Evolutionary conservation across 1,140 invertebrate genomes (phyloP).

Genomic region (Stegodyphus dumicola): DNA sequence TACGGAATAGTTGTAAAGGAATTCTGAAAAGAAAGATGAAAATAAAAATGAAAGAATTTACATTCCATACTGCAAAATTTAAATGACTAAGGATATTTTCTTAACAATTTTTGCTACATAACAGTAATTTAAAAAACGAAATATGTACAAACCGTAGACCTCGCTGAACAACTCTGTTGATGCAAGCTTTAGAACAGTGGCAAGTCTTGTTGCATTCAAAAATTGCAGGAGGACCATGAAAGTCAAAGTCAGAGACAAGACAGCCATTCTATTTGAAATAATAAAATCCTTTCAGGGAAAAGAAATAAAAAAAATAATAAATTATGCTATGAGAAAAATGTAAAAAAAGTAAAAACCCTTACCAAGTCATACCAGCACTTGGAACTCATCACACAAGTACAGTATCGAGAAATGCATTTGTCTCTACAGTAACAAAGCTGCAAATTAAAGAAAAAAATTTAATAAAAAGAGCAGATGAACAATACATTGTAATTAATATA

Average conservation of each 20-base stretch:
- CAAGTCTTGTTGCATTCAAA: conserved; percentile 90
- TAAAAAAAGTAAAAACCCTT: background rate
- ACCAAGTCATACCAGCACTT: conserved; percentile 55
- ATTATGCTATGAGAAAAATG: background rate
- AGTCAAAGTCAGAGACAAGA: conserved; percentile 84
- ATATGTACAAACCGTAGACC: conserved; percentile 74
- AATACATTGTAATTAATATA: no score
- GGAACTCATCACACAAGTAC: conserved; percentile 29
- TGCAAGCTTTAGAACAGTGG: conserved; percentile 82
- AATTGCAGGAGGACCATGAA: conserved; percentile 71
- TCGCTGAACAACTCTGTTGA: conserved; percentile 86
- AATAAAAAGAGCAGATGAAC: no score
- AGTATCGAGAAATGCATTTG: conserved; percentile 26
- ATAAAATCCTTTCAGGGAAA: background rate
- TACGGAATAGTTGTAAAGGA: conserved; percentile 82
- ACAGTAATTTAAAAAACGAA: background rate
- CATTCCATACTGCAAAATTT: background rate
- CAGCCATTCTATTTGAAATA: conserved; percentile 73
- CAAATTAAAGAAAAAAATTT: background rate
- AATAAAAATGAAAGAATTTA: background rate
- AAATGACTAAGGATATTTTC: background rate
- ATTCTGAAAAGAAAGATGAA: conserved; percentile 67
- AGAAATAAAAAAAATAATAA: background rate
- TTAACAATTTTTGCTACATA: background rate
- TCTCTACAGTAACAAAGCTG: conserved; percentile 48